phyloP scores from a whole-genome alignment of 2,113 vertebrate species.

The Etia nguti region DNA sequence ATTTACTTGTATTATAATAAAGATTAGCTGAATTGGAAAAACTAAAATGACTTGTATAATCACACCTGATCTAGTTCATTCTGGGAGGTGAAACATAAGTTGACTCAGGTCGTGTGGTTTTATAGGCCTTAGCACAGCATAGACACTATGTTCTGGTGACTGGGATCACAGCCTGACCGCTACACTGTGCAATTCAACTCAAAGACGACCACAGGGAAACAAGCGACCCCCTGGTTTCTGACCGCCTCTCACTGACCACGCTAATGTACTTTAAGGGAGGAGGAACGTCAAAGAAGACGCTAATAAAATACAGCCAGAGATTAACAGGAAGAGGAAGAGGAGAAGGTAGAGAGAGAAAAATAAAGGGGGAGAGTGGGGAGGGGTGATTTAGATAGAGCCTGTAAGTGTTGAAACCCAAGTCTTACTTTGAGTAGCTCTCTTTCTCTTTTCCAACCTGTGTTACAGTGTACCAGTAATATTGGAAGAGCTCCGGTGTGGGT shows the following conservation, averaged over 20 bases:
- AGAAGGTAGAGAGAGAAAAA: neutral
- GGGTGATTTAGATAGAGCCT: slow-evolving; percentile 20
- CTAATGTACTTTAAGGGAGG: neutral
- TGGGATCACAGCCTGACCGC: slow-evolving; percentile 45
- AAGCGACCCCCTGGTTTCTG: slow-evolving; percentile 13
- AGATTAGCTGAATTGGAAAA: neutral
- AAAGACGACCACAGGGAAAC: slow-evolving; percentile 4
- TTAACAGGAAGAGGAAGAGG: slow-evolving; percentile 8
- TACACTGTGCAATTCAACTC: slow-evolving; percentile 48
- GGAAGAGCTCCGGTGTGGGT: slow-evolving; percentile 21
- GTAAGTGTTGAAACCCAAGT: slow-evolving; percentile 31
- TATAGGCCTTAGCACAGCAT: neutral
- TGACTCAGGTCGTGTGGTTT: slow-evolving; percentile 9
- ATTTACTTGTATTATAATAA: neutral
- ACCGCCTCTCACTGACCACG: slow-evolving; percentile 12
- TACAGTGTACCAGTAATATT: slow-evolving; percentile 32
- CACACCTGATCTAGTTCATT: neutral
- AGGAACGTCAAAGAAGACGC: slow-evolving; percentile 8
- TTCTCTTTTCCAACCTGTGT: slow-evolving; percentile 36
- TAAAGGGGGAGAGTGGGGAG: neutral
- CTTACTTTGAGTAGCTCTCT: slow-evolving; percentile 31
- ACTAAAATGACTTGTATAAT: neutral
- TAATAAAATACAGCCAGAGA: slow-evolving; percentile 19
- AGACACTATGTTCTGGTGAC: slow-evolving; percentile 3
- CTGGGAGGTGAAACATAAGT: neutral